Evolutionary conservation across 1,140 invertebrate species (phyloP).

Genomic region (Glomeris maerens): DNA sequence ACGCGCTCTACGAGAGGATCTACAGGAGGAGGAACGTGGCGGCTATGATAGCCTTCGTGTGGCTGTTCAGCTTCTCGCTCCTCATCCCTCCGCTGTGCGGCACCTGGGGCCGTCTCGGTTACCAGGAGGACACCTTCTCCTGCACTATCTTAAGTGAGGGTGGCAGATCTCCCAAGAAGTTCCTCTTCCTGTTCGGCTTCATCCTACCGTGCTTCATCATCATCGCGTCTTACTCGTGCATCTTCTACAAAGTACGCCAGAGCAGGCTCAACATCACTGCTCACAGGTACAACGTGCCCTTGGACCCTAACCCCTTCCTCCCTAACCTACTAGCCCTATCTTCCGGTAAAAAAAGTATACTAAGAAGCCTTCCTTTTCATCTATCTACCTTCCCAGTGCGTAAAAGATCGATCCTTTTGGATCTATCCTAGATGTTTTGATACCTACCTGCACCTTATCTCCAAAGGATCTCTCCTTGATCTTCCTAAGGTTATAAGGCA

Average conservation of each 20-base stretch:
- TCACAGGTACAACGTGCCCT: conserved; percentile 49
- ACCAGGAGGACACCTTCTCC: conserved; percentile 60
- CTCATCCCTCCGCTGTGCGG: conserved; percentile 59
- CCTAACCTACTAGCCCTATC: too few relatives aligned
- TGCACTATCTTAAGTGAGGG: conserved; percentile 61
- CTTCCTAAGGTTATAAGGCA: too few relatives aligned
- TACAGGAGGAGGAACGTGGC: conserved; percentile 55
- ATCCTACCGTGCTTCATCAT: conserved; percentile 65
- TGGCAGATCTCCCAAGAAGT: conserved; percentile 63
- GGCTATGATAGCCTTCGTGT: conserved; percentile 57
- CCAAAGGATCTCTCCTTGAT: too few relatives aligned
- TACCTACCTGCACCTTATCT: too few relatives aligned
- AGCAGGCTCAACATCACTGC: conserved; percentile 14
- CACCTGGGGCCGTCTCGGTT: conserved; percentile 65
- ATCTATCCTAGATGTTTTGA: too few relatives aligned
- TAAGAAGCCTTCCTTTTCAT: too few relatives aligned
- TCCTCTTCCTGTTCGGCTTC: conserved; percentile 66
- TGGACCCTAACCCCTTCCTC: too few relatives aligned
- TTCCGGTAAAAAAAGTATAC: too few relatives aligned
- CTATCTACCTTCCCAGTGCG: too few relatives aligned
- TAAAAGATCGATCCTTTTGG: too few relatives aligned
- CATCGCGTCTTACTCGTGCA: conserved; percentile 66
- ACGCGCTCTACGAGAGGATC: conserved; percentile 53
- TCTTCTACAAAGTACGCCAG: conserved; percentile 54
- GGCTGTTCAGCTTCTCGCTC: conserved; percentile 48